phyloP scores from a whole-genome alignment of 2,797 vertebrate species.

The Australoheros facetus region DNA sequence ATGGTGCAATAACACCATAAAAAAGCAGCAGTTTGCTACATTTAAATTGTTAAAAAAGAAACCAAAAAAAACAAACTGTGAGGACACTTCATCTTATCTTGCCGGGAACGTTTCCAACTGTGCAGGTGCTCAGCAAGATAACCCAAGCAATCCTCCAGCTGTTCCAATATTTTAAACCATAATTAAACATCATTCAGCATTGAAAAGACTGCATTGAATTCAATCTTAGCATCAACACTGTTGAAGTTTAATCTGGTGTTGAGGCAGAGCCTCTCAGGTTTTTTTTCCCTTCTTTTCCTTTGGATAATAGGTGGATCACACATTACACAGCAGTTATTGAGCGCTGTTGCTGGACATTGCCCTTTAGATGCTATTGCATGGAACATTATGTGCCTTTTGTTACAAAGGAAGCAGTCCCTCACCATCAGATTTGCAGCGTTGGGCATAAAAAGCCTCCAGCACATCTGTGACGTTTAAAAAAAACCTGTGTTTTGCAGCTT shows the following conservation, averaged over 20 bases:
- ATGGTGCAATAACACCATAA: background rate
- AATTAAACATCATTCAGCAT: conserved; percentile 62
- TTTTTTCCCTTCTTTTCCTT: background rate
- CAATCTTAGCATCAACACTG: conserved; percentile 48
- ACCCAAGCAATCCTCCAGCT: conserved; percentile 54
- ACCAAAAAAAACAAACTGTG: background rate
- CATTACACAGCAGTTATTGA: conserved; percentile 44
- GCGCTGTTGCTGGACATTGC: conserved; percentile 33
- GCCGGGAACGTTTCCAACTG: conserved; percentile 43
- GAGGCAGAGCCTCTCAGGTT: conserved; percentile 25
- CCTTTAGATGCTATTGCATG: conserved; percentile 25
- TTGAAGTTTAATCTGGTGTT: conserved; percentile 63
- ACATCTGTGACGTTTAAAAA: conserved; percentile 32
- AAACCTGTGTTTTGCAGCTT: conserved; percentile 10
- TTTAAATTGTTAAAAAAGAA: conserved; percentile 30
- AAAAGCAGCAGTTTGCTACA: conserved; percentile 28
- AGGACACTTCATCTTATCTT: conserved; percentile 57
- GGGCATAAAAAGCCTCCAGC: conserved; percentile 19
- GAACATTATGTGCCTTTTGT: conserved; percentile 1
- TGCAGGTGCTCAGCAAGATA: conserved; percentile 46
- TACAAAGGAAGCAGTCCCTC: conserved; percentile 33
- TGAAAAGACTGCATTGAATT: conserved; percentile 57
- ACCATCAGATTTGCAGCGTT: conserved; percentile 30
- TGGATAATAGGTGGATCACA: conserved; percentile 40
- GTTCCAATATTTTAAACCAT: conserved; percentile 60